Base-by-base conservation (phyloP, 2,797 vertebrate genomes). In the Anabacerthia variegaticeps region DNA sequence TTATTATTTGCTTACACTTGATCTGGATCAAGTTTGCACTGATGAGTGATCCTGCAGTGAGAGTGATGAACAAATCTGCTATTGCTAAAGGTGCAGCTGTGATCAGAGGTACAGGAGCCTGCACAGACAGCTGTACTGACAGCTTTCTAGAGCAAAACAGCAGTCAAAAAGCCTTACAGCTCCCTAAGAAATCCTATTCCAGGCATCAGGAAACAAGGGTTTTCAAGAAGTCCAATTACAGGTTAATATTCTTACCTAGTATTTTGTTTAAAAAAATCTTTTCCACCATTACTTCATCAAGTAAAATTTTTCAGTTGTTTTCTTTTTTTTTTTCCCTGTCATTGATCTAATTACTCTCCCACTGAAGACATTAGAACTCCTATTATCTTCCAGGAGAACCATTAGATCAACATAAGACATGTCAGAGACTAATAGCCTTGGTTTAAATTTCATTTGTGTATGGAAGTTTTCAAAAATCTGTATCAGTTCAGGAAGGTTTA, bases 1-100 rank as follows among this genome's bases (percentile, higher is more conserved):
- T 51, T 84, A 72, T 91, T 95, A 86, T 84, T 90, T 90, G 90
- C 65, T 94, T 71, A 78, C 5, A 19, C 49, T 83, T 65, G 43
- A 63, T 80, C 56, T 88, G 65, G 49, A 94, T 71, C 26, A 72
- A 88, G 68, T 75, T 56, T 61, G 69, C 48, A 61, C 37, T 0
- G 17, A 61, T 7, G 66, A 28, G 52, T 67, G 66, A 90, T 72
- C 22, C 34, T 2, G 7, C 46, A 78, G 76, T 6, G 18, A 71
- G 7, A 20, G 20, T 14, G 83, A 51, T 16, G 44, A 92, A 88
- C 46, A 74, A 86, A 81, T 71, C 21, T 0, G 0, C 68, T 72
- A 12, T 7, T 84, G 54, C 73, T 30, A 81, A 41, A 90, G n/a
- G 41, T 52, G 68, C 88, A 52, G 49, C 65, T 93, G 75, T 21